phyloP scores from a whole-genome alignment of 2,888 invertebrate genomes.

The Teleiodes luculella region DNA sequence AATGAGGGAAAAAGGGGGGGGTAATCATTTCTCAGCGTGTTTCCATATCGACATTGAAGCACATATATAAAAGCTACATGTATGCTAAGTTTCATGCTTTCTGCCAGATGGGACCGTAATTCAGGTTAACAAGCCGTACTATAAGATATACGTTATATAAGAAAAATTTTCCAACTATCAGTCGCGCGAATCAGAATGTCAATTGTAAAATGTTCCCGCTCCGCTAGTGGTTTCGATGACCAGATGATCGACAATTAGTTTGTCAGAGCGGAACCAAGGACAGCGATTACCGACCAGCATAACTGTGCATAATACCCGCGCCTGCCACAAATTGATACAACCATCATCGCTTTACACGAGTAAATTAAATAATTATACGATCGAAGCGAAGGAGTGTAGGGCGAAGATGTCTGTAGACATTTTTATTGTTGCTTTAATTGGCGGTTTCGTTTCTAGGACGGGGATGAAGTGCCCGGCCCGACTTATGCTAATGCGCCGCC shows the following conservation, averaged over 20 bases:
- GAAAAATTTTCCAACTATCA: too few relatives aligned
- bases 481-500: slow-evolving; percentile 94
- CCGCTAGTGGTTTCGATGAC: too few relatives aligned
- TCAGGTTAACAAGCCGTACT: too few relatives aligned
- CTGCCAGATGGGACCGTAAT: too few relatives aligned
- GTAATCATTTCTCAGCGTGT: too few relatives aligned
- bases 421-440: neutral
- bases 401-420: neutral
- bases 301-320: slow-evolving; percentile 53
- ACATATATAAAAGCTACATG: too few relatives aligned
- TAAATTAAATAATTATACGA: neutral
- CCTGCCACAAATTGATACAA: slow-evolving; percentile 38
- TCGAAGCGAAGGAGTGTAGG: neutral
- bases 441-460: slow-evolving; percentile 43
- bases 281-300: slow-evolving; percentile 57
- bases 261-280: slow-evolving; percentile 70
- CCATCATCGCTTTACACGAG: slow-evolving; percentile 23
- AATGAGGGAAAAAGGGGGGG: too few relatives aligned
- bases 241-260: slow-evolving; percentile 62
- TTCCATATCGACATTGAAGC: too few relatives aligned
- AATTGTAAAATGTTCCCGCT: too few relatives aligned
- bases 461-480: slow-evolving; percentile 73
- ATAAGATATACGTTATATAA: too few relatives aligned
- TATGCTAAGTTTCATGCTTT: too few relatives aligned
- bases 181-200: too few relatives aligned